phyloP scores from a whole-genome alignment of 2,113 vertebrate genomes.

The Hippocampus comes region DNA sequence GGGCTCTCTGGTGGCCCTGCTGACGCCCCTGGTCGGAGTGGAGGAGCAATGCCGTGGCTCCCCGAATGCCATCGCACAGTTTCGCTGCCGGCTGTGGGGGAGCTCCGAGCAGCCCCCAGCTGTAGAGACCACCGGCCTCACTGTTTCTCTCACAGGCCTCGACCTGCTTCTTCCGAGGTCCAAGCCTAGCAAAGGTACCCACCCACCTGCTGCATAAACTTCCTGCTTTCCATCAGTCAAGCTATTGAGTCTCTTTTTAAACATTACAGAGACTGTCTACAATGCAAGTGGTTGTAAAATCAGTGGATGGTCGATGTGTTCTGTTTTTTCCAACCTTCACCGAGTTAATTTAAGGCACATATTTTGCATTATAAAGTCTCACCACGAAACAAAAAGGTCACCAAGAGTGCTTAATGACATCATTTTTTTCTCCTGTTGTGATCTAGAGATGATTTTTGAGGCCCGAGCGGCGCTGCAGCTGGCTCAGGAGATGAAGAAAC shows the following conservation, averaged over 20 bases:
- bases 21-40: constrained; percentile 77
- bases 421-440: background rate
- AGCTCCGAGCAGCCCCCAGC: constrained; percentile 27
- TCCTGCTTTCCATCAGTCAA: no score
- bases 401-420: background rate
- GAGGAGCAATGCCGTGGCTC: constrained; percentile 76
- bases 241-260: background rate
- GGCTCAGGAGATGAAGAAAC: constrained; percentile 91
- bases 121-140: constrained; percentile 81
- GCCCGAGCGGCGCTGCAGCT: constrained; percentile 87
- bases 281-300: no score
- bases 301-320: no score
- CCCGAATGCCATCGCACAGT: constrained; percentile 75
- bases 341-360: no score
- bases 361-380: no score
- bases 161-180: constrained; percentile 77
- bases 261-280: no score
- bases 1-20: constrained; percentile 76
- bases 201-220: no score
- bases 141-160: constrained; percentile 72
- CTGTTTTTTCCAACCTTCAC: no score
- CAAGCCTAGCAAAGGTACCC: constrained; percentile 80
- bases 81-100: constrained; percentile 75
- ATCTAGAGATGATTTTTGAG: constrained; percentile 81
- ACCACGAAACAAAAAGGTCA: no score